phyloP scores from a whole-genome alignment of 2,113 vertebrate species.

The Thinocorus orbignyianus region DNA sequence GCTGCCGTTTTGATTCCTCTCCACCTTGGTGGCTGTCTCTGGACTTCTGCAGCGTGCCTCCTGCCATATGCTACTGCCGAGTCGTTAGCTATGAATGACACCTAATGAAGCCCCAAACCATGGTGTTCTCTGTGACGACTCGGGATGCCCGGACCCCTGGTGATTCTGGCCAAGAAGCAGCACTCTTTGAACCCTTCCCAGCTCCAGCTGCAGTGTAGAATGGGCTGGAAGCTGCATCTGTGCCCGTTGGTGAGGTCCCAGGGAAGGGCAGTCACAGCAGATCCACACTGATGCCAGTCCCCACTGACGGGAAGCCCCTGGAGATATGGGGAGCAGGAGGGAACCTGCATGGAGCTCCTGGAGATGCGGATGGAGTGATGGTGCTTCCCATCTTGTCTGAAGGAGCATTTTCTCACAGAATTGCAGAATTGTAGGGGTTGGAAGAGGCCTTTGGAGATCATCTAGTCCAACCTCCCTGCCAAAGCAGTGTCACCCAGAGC shows the following conservation, averaged over 20 bases:
- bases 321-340: neutral
- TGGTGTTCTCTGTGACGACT: rapidly evolving
- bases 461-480: too few species aligned
- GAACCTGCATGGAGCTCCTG: neutral
- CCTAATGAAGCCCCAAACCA: neutral
- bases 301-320: rapidly evolving
- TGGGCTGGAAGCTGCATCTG: neutral
- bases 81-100: neutral
- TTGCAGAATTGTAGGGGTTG: too few species aligned
- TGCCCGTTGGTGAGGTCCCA: neutral
- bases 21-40: neutral
- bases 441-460: too few species aligned
- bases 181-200: neutral
- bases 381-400: neutral
- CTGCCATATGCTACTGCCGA: neutral
- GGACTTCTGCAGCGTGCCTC: neutral
- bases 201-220: neutral
- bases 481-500: too few species aligned
- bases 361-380: neutral
- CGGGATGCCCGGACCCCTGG: neutral
- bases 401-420: neutral
- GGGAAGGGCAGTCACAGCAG: neutral
- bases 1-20: constrained; percentile 41
- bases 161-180: neutral
- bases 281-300: rapidly evolving